These are phyloP conservation scores for Limnephilus marmoratus DNA, from an alignment of 2,888 invertebrate genomes.

Conservation along the genomic window DNA sequence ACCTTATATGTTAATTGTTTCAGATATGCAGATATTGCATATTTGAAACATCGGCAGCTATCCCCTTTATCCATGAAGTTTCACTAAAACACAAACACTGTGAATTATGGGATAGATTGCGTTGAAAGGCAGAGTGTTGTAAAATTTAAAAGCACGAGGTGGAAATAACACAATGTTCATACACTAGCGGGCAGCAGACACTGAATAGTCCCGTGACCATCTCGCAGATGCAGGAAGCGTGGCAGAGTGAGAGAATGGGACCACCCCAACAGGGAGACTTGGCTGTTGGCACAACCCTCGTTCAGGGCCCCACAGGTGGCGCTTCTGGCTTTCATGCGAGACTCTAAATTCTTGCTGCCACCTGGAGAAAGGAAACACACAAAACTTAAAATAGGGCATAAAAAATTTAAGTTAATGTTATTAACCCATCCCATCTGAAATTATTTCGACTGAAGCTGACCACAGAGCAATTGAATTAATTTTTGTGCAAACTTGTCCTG, in stretches of 20 bases:
- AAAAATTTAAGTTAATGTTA: too few species aligned
- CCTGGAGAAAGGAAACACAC: constrained; percentile 38
- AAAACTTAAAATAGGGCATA: not conserved
- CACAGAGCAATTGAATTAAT: too few species aligned
- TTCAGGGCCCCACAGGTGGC: constrained; percentile 70
- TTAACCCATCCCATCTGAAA: too few species aligned
- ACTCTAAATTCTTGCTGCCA: constrained; percentile 39
- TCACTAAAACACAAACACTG: too few species aligned
- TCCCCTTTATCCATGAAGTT: too few species aligned
- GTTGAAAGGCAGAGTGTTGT: too few species aligned
- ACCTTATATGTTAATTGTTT: too few species aligned
- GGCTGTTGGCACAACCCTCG: constrained; percentile 69
- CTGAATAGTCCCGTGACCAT: constrained; percentile 74
- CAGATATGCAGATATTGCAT: too few species aligned
- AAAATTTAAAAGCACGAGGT: not conserved
- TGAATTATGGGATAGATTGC: too few species aligned
- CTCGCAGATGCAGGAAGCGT: constrained; percentile 72
- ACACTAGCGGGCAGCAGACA: constrained; percentile 69
- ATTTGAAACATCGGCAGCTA: too few species aligned
- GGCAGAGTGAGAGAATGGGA: constrained; percentile 69
- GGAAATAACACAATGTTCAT: constrained; percentile 26
- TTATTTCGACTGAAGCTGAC: too few species aligned
- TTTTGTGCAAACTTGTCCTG: too few species aligned
- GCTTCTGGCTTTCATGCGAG: constrained; percentile 42
- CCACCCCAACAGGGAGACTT: constrained; percentile 72